Conservation (phyloP, 35 echinoderm and acorn worm genomes). For the Strongylocentrotus purpuratus region DNA sequence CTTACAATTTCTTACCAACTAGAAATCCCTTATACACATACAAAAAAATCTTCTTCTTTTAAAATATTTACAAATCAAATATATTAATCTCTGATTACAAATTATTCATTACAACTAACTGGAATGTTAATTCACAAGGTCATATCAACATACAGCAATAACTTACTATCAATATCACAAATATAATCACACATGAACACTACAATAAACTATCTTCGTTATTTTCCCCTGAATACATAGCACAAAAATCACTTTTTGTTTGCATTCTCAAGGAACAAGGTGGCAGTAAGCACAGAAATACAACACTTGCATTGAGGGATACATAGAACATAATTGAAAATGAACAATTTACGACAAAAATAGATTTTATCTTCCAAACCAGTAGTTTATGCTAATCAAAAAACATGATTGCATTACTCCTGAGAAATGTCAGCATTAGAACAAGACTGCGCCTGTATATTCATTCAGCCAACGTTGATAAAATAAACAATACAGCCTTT, state of each 20-base stretch:
- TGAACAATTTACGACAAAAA: background rate
- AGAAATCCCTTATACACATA: too few relatives aligned
- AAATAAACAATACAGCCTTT: background rate
- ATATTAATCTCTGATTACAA: background rate
- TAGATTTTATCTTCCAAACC: background rate
- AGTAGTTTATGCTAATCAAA: background rate
- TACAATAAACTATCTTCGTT: too few relatives aligned
- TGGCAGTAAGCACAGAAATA: background rate
- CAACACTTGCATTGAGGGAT: background rate
- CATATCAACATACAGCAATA: background rate
- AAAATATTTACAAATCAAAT: conserved; percentile 7
- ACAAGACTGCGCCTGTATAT: too few relatives aligned
- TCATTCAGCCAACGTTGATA: background rate
- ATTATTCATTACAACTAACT: background rate
- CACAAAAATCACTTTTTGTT: too few relatives aligned
- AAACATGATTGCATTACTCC: background rate
- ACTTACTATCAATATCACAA: too few relatives aligned
- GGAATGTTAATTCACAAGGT: background rate
- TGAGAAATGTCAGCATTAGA: background rate
- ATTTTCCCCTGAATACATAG: too few relatives aligned
- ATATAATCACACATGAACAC: too few relatives aligned
- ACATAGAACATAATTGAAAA: background rate
- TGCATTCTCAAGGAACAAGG: too few relatives aligned
- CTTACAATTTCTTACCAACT: too few relatives aligned
- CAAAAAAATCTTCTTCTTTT: too few relatives aligned